Evolutionary conservation across 1,140 invertebrate genomes (phyloP).

Genomic region (Cheumatopsyche charites): DNA sequence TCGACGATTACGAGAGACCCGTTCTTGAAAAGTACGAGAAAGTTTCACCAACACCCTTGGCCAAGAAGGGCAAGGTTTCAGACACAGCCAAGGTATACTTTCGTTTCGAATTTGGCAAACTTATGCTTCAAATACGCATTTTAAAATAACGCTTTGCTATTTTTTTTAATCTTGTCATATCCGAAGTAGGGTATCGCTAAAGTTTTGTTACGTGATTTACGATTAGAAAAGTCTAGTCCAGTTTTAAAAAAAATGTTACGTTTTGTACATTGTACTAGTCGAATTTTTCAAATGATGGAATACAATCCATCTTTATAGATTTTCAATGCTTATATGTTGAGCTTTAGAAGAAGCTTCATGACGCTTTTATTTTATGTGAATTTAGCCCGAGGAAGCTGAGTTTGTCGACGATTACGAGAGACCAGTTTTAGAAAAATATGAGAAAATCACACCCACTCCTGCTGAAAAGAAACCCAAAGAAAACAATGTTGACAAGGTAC

Average conservation of each 20-base stretch:
- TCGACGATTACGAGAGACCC: slow-evolving; percentile 68
- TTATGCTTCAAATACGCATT: neutral
- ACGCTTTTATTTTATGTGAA: slow-evolving; percentile 19
- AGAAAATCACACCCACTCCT: slow-evolving; percentile 61
- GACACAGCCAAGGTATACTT: slow-evolving; percentile 34
- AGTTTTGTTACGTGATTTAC: too few relatives aligned
- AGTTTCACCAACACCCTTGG: slow-evolving; percentile 58
- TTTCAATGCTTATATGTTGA: too few relatives aligned
- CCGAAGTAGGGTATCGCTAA: too few relatives aligned
- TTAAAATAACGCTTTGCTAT: slow-evolving; percentile 1
- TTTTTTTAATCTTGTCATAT: too few relatives aligned
- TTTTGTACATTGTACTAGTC: too few relatives aligned
- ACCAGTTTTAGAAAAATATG: slow-evolving; percentile 70
- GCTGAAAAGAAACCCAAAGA: slow-evolving; percentile 52
- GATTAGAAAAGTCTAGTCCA: too few relatives aligned
- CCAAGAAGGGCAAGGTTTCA: slow-evolving; percentile 60
- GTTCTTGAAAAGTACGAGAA: slow-evolving; percentile 70
- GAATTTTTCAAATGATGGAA: too few relatives aligned
- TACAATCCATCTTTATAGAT: too few relatives aligned
- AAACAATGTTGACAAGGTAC: slow-evolving; percentile 54
- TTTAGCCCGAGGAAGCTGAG: slow-evolving; percentile 32
- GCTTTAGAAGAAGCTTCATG: neutral
- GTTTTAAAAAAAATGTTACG: too few relatives aligned
- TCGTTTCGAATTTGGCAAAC: neutral
- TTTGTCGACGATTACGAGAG: slow-evolving; percentile 61